Evolutionary conservation across 2,888 invertebrate species (phyloP), one percentile per base, ranked within the genome.

Genomic region (Podotricha telesiphe): DNA sequence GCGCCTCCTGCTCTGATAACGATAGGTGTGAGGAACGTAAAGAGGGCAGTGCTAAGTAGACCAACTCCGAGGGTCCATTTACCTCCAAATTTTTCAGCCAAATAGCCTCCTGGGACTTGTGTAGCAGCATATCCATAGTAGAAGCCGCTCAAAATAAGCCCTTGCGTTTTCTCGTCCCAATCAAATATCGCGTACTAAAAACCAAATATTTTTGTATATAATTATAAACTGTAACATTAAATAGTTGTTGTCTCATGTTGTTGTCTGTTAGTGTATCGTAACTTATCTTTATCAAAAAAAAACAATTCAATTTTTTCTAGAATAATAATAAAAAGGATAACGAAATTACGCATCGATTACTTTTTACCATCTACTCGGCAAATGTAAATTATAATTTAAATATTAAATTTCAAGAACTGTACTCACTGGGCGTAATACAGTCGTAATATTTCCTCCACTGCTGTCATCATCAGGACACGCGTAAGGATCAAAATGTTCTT

Each of bases 111-210:
- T 0, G 97, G 97, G 5, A 98, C 89, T 83, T 97, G 97, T 0
- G 97, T 97, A 0, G 97, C 84, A 10, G 97, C 95, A 82, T 97
- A 97, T 0, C 97, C 97, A 91, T 96, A 97, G 87, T 96, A 98
- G 82, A 98, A 97, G 0, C 96, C 95, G 53, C 96, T 95, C 2
- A 97, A 88, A 56, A 97, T 96, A 5, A 96, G 82, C 0, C 97
- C 97, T 91, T 96, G 96, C 0, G 94, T 93, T 70, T 93, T 84
- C 78, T 95, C 94, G 47, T 94, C 94, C 96, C 96, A 97, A 1
- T 95, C 93, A 77, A 94, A 95, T 20, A 85, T 87, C 0, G 88
- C 90, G 34, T 86, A 78, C 88, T 86, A 84, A 1, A 47, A 65
- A 34, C 28, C 22, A 47, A 68, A 50, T 19, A 28, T 34, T 34